Conservation (phyloP, 2,113 vertebrate species). For the Ammodytes dubius region DNA sequence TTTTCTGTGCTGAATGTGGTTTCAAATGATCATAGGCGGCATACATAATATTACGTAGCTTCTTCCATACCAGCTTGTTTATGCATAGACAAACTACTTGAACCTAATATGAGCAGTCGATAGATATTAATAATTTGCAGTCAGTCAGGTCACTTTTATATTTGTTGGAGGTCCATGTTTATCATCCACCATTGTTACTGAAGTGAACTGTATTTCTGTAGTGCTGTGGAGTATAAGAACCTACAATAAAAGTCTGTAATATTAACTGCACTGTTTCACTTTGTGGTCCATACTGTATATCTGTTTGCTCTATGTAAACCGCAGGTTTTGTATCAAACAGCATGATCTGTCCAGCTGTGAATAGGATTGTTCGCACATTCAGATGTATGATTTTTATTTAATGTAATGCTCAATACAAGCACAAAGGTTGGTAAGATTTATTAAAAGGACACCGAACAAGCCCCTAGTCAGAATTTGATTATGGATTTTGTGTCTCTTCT, state of each 20-base stretch:
- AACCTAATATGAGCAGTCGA: neutral
- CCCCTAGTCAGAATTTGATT: constrained; percentile 70
- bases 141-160: neutral
- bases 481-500: constrained; percentile 89
- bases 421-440: neutral
- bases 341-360: neutral
- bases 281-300: constrained; percentile 3
- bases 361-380: constrained; percentile 12
- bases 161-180: constrained; percentile 5
- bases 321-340: neutral
- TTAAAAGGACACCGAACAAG: neutral
- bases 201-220: neutral
- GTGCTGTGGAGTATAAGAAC: constrained; percentile 2
- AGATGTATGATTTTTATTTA: neutral
- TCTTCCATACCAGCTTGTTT: constrained; percentile 1
- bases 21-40: neutral
- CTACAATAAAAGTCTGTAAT: constrained; percentile 37
- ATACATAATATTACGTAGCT: neutral
- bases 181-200: neutral
- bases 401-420: neutral
- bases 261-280: neutral
- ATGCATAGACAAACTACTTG: constrained; percentile 5
- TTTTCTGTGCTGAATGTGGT: constrained; percentile 8
- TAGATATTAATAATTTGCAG: constrained; percentile 6
- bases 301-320: neutral